phyloP scores from a whole-genome alignment of 2,888 invertebrate genomes.

The Mongoloraphidia duomilia region DNA sequence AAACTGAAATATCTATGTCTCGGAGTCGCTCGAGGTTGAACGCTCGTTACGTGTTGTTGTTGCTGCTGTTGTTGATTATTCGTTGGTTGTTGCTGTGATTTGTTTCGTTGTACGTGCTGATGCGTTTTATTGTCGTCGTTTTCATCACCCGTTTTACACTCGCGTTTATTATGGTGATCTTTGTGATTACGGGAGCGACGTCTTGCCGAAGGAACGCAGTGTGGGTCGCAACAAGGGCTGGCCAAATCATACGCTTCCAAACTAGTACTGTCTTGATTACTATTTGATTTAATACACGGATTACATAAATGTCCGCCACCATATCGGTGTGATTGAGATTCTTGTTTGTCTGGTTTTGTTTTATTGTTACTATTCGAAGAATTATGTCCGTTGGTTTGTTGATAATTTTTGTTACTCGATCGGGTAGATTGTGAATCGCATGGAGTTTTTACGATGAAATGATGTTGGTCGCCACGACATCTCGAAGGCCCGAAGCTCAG shows the following conservation, averaged over 20 bases:
- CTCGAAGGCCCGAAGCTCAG: slow-evolving; percentile 55
- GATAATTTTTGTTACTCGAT: slow-evolving; percentile 25
- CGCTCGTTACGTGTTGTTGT: slow-evolving; percentile 27
- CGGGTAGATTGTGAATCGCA: slow-evolving; percentile 31
- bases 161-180: slow-evolving; percentile 29
- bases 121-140: slow-evolving; percentile 5
- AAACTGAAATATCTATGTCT: slow-evolving; percentile 42
- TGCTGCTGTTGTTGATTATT: slow-evolving; percentile 32
- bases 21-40: slow-evolving; percentile 23
- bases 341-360: slow-evolving; percentile 22
- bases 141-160: slow-evolving; percentile 6
- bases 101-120: slow-evolving; percentile 8
- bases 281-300: slow-evolving; percentile 50
- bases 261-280: slow-evolving; percentile 56
- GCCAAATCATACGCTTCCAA: slow-evolving; percentile 76
- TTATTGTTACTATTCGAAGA: slow-evolving; percentile 17
- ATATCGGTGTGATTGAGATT: slow-evolving; percentile 21
- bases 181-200: slow-evolving; percentile 39
- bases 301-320: slow-evolving; percentile 47
- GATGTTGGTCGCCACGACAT: slow-evolving; percentile 50
- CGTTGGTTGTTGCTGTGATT: slow-evolving; percentile 32
- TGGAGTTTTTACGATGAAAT: slow-evolving; percentile 48
- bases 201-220: slow-evolving; percentile 57
- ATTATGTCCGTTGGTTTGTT: slow-evolving; percentile 26
- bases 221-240: slow-evolving; percentile 74